These are phyloP conservation scores for Coregonus sp. DNA, from an alignment of 2,797 vertebrate genomes.

Conservation along the genomic window DNA sequence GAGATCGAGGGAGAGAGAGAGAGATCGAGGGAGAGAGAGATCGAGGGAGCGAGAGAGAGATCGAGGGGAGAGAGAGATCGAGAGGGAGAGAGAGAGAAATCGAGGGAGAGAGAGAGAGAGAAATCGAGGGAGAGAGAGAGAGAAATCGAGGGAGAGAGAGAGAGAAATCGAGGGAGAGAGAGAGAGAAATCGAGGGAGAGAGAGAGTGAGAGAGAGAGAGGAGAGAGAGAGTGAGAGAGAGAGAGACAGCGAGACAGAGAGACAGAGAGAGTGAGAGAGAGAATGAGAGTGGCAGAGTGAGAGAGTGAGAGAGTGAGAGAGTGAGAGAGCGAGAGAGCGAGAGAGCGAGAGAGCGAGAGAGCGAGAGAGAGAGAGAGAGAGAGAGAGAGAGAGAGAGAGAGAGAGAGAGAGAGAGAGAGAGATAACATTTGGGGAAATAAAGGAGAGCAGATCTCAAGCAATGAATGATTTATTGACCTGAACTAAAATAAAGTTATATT, in stretches of 20 bases:
- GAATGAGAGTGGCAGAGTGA: neutral
- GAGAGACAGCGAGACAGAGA: neutral
- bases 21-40: too few relatives aligned
- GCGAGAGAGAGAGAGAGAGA: neutral
- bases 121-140: too few relatives aligned
- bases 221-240: too few relatives aligned
- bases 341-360: neutral
- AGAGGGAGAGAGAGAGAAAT: too few relatives aligned
- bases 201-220: too few relatives aligned
- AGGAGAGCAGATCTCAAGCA: conserved; percentile 34
- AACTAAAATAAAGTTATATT: conserved; percentile 53
- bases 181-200: too few relatives aligned
- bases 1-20: too few relatives aligned
- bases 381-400: neutral
- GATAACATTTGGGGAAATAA: conserved; percentile 20
- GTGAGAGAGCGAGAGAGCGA: neutral
- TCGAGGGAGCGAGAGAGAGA: too few relatives aligned
- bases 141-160: too few relatives aligned
- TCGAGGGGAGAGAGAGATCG: too few relatives aligned
- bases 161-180: too few relatives aligned
- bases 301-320: neutral
- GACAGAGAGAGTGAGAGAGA: neutral
- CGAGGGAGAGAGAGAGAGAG: too few relatives aligned
- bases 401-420: neutral
- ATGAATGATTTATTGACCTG: conserved; percentile 53